These are phyloP conservation scores for Linnaemya tessellans DNA, from an alignment of 2,888 invertebrate genomes.

Conservation along the genomic window DNA sequence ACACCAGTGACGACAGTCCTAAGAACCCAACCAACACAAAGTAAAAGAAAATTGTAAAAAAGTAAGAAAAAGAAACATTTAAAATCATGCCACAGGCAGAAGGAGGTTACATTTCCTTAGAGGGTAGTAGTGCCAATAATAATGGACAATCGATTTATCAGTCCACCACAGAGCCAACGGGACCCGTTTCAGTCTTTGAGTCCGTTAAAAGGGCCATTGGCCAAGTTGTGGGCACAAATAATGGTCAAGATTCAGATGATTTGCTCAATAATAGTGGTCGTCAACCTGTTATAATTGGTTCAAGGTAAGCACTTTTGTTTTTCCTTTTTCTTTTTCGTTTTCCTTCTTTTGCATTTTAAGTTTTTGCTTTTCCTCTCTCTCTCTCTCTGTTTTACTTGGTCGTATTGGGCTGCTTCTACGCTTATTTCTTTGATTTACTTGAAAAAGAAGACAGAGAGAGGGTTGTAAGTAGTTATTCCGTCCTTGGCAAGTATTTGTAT, in stretches of 20 bases:
- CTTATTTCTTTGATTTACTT: conserved; percentile 2
- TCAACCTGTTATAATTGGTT: conserved; percentile 81
- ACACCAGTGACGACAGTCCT: conserved; percentile 58
- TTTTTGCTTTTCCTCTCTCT: not conserved
- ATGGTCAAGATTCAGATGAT: conserved; percentile 79
- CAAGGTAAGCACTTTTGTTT: conserved; percentile 81
- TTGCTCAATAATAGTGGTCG: conserved; percentile 81
- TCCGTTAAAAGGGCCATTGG: conserved; percentile 83
- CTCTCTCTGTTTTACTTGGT: conserved; percentile 15
- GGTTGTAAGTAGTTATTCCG: conserved; percentile 17
- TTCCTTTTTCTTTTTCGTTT: conserved; percentile 19
- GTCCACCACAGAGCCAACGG: conserved; percentile 83
- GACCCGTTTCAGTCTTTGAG: conserved; percentile 82
- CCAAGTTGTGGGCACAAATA: conserved; percentile 82
- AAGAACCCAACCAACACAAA: conserved; percentile 18
- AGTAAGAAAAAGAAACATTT: conserved; percentile 30
- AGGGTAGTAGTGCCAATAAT: conserved; percentile 79
- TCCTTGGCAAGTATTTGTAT: conserved; percentile 22
- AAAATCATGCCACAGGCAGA: conserved; percentile 82
- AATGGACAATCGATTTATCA: conserved; percentile 82
- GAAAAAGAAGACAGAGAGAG: not conserved
- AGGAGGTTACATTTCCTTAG: conserved; percentile 83
- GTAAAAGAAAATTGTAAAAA: conserved; percentile 9
- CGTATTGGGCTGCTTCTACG: conserved; percentile 5
- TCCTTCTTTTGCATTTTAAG: no score